Evolutionary conservation across 1,140 invertebrate genomes (phyloP), one percentile per base, ranked within the genome.

Genomic region (Pseudachorutes palmiensis): DNA sequence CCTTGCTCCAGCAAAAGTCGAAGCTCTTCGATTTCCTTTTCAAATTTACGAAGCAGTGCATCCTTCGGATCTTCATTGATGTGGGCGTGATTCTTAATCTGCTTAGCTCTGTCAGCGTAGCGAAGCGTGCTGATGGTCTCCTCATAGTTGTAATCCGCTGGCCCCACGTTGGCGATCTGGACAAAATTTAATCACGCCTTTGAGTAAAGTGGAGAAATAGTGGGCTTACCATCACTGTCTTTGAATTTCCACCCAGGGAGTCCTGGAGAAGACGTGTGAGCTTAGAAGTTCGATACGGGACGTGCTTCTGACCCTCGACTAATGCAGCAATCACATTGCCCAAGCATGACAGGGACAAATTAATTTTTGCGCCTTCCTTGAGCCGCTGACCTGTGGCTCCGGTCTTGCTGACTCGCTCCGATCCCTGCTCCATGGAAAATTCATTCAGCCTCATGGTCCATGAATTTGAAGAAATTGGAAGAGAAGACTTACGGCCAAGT

Each of bases 1-100:
- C 68, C 83, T 67, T 87, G 84, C 74, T 89, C 88, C 30, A 99
- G 79, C 76, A 95, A 91, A 73, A 89, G 88, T 55, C 87, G 86
- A 2, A 99, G 81, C 28, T 92, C 88, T 74, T 94, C 92, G 74
- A 99, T 98, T 81, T 99, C 95, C 75, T 92, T 86, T 81, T 98
- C 95, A 78, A 97, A 98, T 76, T 94, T 88, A 51, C 94, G 85
- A 19, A 99, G 83, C 28, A 98, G 79, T 1, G 97, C 94, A 81
- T 98, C 95, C 76, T 98, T 98, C 0, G 96, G 94, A 81, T 99
- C 96, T 78, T 97, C 95, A 79, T 99, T 99, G 64, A 99, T 89
- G 72, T 89, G 87, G 59, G 94, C 95, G 72, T 89, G 87, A 79
- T 99, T 99, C 77, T 94, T 90, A 67, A 99, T 99, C 76, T 92